Conservation (phyloP, 2,797 vertebrate species). For the Malacoraja senta region DNA sequence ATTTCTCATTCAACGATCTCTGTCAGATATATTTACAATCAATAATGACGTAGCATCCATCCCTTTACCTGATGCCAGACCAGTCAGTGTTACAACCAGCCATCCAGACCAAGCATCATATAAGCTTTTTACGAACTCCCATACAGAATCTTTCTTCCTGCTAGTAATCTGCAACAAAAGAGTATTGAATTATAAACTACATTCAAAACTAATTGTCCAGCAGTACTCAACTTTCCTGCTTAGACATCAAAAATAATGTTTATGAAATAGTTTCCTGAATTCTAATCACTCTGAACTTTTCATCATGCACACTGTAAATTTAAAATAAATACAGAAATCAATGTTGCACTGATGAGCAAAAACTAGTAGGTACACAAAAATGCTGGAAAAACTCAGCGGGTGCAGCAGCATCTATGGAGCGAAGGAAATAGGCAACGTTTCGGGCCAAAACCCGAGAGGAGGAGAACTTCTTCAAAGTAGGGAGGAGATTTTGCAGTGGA, state of each 20-base stretch:
- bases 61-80: constrained; percentile 84
- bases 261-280: not conserved
- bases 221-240: not conserved
- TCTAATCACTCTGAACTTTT: too few species aligned
- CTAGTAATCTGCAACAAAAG: constrained; percentile 83
- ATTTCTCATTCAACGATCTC: not conserved
- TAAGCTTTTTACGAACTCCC: constrained; percentile 94
- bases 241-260: not conserved
- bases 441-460: too few species aligned
- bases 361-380: too few species aligned
- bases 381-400: too few species aligned
- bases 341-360: not conserved
- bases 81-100: constrained; percentile 93
- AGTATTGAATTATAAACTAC: constrained; percentile 39
- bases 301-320: not conserved
- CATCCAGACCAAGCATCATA: constrained; percentile 97
- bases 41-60: not conserved
- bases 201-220: not conserved
- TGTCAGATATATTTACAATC: not conserved
- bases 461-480: too few species aligned
- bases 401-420: too few species aligned
- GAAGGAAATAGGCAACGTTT: too few species aligned
- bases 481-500: too few species aligned
- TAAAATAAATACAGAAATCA: not conserved
- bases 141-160: constrained; percentile 95